Base-by-base conservation (phyloP, 37 sponge, comb jelly and placozoan genomes). In the Eunapius fragilis region DNA sequence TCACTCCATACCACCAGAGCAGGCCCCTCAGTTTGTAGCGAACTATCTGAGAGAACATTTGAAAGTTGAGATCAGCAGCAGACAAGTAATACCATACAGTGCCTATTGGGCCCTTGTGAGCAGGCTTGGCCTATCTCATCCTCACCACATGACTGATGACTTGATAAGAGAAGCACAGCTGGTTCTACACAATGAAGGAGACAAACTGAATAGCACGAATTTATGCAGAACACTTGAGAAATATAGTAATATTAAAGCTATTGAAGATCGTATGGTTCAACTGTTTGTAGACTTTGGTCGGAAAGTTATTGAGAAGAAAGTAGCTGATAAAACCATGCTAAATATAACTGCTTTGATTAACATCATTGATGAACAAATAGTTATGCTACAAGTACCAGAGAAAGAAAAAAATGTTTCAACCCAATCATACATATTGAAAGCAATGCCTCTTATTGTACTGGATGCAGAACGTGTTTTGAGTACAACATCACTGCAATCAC, bases 1-100 rank as follows among this genome's bases (percentile, higher is more conserved):
- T 0, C 27, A 75, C 31, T 75, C 75, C 35, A 75, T 75, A 25
- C 36, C 23, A 0, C 75, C 75, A 23, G 26, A 75, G 22, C 27
- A 75, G 23, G 75, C 35, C 33, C 75, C 25, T 32, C 24, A 10
- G 32, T 75, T 37, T 31, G 75, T 75, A 13, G 34, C 32, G 10
- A 32, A 33, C 23, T 75, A 75, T 36, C 25, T 75, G 35, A 27
- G 34, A 36, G 35, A 75, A 2, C 32, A 23, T 26, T 27, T 75
- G 34, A n/a, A 75, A 25, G 75, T 75, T 11, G 26, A 25, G 9
- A 75, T 75, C 0, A 23, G 12, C 25, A 31, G 27, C 31, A 27
- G 26, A 5, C 75, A 36, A 24, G 35, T 75, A 25, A 36, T 75
- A 75, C 75, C 75, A 32, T 75, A 37, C 75, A 75, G 75, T 75